Evolutionary conservation across 2,113 vertebrate genomes (phyloP).

Genomic region (Tichodroma muraria): DNA sequence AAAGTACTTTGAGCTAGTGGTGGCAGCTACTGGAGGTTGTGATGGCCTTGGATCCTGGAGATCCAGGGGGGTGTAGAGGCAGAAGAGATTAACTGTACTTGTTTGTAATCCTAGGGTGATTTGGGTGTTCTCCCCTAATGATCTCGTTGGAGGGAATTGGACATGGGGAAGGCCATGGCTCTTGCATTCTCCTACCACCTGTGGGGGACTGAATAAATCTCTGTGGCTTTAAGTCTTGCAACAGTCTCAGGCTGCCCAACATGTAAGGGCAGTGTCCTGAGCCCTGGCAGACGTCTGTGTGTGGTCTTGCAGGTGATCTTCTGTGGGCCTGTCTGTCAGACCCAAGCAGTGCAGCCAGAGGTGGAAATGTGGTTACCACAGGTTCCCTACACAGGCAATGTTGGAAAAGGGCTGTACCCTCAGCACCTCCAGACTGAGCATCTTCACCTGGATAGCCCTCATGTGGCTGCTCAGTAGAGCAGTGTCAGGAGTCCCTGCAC

Average conservation of each 20-base stretch:
- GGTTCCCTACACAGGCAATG: neutral
- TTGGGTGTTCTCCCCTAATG: neutral
- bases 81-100: neutral
- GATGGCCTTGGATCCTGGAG: neutral
- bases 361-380: neutral
- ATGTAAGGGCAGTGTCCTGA: neutral
- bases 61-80: neutral
- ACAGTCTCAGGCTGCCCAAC: neutral
- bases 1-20: neutral
- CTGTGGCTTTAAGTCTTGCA: neutral
- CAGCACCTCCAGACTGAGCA: neutral
- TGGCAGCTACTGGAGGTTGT: neutral
- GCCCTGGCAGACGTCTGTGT: neutral
- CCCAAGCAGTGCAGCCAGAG: neutral
- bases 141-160: neutral
- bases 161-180: neutral
- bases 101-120: neutral
- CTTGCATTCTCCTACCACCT: neutral
- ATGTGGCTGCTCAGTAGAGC: neutral
- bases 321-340: fast-evolving
- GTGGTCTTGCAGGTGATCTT: neutral
- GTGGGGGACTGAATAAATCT: neutral
- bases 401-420: neutral
- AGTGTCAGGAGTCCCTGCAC: neutral
- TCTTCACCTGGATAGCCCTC: neutral